Evolutionary conservation across 2,113 vertebrate genomes (phyloP).

Genomic region (Condylura cristata): DNA sequence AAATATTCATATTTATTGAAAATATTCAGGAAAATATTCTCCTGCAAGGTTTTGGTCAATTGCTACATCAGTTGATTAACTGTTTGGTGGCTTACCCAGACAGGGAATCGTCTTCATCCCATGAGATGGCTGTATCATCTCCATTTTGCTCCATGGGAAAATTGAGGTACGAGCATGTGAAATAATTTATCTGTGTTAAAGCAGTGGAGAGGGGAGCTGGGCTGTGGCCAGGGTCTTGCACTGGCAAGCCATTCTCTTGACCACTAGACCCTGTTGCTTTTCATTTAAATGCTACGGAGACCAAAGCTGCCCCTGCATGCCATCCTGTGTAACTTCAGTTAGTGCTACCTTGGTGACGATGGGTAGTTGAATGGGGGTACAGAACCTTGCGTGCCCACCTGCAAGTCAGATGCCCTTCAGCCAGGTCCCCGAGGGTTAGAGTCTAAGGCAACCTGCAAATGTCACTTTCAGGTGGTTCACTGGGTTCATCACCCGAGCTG

Average conservation of each 20-base stretch:
- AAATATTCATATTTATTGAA: constrained; percentile 16
- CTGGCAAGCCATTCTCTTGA: not conserved
- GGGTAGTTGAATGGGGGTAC: not conserved
- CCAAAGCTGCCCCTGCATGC: not conserved
- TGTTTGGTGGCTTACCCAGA: not conserved
- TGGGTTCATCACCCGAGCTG: not conserved
- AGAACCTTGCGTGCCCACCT: not conserved
- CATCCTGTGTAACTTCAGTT: not conserved
- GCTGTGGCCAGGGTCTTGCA: not conserved
- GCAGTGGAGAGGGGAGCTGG: too few relatives aligned
- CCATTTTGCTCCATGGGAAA: not conserved
- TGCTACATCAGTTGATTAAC: not conserved
- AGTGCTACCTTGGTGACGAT: not conserved
- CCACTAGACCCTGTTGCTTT: not conserved
- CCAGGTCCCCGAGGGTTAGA: not conserved
- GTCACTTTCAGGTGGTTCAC: not conserved
- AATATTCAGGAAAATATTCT: not conserved
- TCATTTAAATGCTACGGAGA: not conserved
- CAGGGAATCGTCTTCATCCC: not conserved
- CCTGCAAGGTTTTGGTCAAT: not conserved
- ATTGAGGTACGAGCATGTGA: not conserved
- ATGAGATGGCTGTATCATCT: not conserved
- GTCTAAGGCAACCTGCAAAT: not conserved
- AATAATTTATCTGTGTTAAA: not conserved
- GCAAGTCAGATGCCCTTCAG: not conserved